Conservation (phyloP, 1,140 invertebrate genomes). For the Cotesia chilonis region DNA sequence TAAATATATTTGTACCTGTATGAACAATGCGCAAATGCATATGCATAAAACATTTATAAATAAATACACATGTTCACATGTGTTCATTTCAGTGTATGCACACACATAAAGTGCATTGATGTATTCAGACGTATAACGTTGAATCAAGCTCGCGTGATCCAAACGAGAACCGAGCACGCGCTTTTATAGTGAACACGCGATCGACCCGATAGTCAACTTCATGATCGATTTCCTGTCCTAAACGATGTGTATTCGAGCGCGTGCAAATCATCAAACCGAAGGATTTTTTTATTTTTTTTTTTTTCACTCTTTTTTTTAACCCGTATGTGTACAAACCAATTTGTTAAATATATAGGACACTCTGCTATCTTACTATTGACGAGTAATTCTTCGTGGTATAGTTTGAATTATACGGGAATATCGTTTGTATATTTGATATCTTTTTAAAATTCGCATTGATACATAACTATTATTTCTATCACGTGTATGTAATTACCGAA, state of each 20-base stretch:
- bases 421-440: too few species aligned
- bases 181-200: conserved; percentile 33
- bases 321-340: not conserved
- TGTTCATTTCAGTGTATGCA: not conserved
- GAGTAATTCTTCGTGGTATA: too few species aligned
- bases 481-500: too few species aligned
- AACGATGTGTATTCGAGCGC: conserved; percentile 43
- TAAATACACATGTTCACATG: conserved; percentile 11
- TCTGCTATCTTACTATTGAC: too few species aligned
- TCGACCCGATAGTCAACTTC: conserved; percentile 42
- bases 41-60: conserved; percentile 33
- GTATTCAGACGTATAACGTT: conserved; percentile 13
- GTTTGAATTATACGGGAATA: too few species aligned
- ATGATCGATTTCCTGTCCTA: conserved; percentile 53
- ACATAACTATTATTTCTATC: too few species aligned
- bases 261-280: conserved; percentile 38
- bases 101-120: conserved; percentile 17
- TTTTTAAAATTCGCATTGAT: too few species aligned
- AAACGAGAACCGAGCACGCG: conserved; percentile 21
- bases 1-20: conserved; percentile 15
- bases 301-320: conserved; percentile 6
- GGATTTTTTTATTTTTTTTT: conserved; percentile 7
- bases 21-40: conserved; percentile 4
- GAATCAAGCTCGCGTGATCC: conserved; percentile 33
- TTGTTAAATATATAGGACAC: too few species aligned